Percentiles rank a stretch among this genome's conserved stretches.
phyloP scores from a whole-genome alignment of 1,140 invertebrate species.

The Drosophila nasuta region DNA sequence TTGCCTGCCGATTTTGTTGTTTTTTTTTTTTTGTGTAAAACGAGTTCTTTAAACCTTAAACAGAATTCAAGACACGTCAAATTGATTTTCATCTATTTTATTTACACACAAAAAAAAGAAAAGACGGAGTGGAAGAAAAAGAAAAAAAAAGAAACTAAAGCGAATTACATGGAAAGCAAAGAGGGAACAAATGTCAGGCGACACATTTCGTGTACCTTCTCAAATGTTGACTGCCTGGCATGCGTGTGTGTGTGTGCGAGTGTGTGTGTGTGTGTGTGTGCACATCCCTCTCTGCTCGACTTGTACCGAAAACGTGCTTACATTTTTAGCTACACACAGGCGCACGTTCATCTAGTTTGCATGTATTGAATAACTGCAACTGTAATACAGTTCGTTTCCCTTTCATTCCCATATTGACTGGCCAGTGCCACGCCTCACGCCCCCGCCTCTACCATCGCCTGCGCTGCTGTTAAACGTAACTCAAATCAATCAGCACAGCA shows the following conservation, averaged over 20 bases:
- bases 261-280: background rate
- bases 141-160: slow-evolving; percentile 46
- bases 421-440: background rate
- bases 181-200: slow-evolving; percentile 61
- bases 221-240: background rate
- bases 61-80: slow-evolving; percentile 80
- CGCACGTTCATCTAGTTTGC: slow-evolving; percentile 8
- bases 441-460: background rate
- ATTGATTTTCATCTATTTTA: slow-evolving; percentile 82
- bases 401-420: slow-evolving; percentile 17
- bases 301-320: slow-evolving; percentile 60
- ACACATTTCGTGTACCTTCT: slow-evolving; percentile 36
- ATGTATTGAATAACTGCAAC: slow-evolving; percentile 21
- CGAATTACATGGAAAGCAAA: slow-evolving; percentile 59
- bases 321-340: slow-evolving; percentile 54
- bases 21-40: slow-evolving; percentile 61
- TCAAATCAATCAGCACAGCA: slow-evolving; percentile 31
- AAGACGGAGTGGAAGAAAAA: slow-evolving; percentile 15
- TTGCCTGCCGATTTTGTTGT: slow-evolving; percentile 23
- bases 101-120: slow-evolving; percentile 53
- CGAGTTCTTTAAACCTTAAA: slow-evolving; percentile 79
- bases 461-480: background rate
- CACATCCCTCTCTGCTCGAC: slow-evolving; percentile 33
- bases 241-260: slow-evolving; percentile 6
- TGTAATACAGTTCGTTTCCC: slow-evolving; percentile 34